Evolutionary conservation across 2,888 invertebrate species (phyloP).

Genomic region (Thecophora atra): DNA sequence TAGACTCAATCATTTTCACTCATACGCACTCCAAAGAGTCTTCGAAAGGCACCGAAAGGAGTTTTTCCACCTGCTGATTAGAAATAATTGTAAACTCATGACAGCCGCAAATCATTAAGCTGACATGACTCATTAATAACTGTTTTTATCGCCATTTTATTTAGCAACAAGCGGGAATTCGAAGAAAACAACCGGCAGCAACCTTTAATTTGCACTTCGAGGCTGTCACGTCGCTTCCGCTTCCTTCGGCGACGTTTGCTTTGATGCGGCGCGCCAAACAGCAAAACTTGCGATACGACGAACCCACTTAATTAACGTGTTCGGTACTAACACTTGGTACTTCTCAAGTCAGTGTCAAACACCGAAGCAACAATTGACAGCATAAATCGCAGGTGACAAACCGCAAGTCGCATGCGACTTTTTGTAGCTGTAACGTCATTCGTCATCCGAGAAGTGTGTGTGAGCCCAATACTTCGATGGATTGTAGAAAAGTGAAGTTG

Average conservation of each 20-base stretch:
- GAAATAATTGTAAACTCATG: not conserved
- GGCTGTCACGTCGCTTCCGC: constrained; percentile 7
- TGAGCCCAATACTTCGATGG: not conserved
- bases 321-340: constrained; percentile 5
- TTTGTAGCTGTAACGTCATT: constrained; percentile 21
- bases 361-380: not conserved
- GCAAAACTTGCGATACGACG: not conserved
- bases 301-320: constrained; percentile 28
- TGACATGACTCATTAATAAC: no score
- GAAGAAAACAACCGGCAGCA: constrained; percentile 1
- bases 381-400: constrained; percentile 32
- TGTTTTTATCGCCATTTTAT: constrained; percentile 13
- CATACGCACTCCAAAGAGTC: no score
- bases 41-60: not conserved
- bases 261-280: no score
- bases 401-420: constrained; percentile 21
- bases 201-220: constrained; percentile 14
- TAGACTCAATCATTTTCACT: no score
- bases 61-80: not conserved
- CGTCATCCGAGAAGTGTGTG: constrained; percentile 24
- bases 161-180: not conserved
- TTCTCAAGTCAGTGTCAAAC: not conserved
- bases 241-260: not conserved
- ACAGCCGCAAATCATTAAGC: not conserved
- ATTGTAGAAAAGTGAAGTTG: not conserved